Evolutionary conservation across 2,888 invertebrate species (phyloP).

Genomic region (Hedya salicella): DNA sequence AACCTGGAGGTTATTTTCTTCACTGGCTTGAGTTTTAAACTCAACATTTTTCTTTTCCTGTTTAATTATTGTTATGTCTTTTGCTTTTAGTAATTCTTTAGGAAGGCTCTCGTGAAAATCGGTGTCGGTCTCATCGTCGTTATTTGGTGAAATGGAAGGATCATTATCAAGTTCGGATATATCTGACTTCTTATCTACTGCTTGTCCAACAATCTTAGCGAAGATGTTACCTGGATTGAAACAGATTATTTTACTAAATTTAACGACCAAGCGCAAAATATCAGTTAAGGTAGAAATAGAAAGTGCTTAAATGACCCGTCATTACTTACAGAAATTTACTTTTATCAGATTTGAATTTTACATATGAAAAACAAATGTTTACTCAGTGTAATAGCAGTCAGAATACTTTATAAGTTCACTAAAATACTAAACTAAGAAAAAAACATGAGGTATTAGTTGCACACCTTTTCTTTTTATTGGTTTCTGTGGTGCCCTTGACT

Average conservation of each 20-base stretch:
- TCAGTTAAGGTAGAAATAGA: too few species aligned
- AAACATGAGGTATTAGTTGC: too few species aligned
- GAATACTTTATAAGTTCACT: too few species aligned
- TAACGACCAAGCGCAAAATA: too few species aligned
- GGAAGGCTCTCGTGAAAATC: slow-evolving; percentile 89
- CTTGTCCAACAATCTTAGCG: slow-evolving; percentile 85
- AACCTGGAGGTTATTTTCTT: slow-evolving; percentile 54
- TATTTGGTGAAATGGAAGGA: slow-evolving; percentile 65
- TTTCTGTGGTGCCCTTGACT: slow-evolving; percentile 60
- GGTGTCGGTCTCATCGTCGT: slow-evolving; percentile 88
- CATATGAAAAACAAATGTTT: too few species aligned
- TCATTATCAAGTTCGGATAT: slow-evolving; percentile 61
- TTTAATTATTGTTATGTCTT: slow-evolving; percentile 71
- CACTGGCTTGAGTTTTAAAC: slow-evolving; percentile 57
- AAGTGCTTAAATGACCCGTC: too few species aligned
- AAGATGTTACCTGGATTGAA: slow-evolving; percentile 78
- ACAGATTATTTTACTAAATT: slow-evolving; percentile 23
- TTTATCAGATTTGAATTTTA: too few species aligned
- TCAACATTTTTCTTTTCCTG: slow-evolving; percentile 62
- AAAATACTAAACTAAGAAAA: too few species aligned
- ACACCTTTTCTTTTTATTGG: slow-evolving; percentile 69
- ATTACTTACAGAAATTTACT: too few species aligned
- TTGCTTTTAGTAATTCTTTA: slow-evolving; percentile 85
- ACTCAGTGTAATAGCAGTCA: too few species aligned
- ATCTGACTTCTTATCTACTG: slow-evolving; percentile 85